Evolutionary conservation across 37 sponge, comb jelly and placozoan genomes (phyloP).

Genomic region (Spongia lamella): DNA sequence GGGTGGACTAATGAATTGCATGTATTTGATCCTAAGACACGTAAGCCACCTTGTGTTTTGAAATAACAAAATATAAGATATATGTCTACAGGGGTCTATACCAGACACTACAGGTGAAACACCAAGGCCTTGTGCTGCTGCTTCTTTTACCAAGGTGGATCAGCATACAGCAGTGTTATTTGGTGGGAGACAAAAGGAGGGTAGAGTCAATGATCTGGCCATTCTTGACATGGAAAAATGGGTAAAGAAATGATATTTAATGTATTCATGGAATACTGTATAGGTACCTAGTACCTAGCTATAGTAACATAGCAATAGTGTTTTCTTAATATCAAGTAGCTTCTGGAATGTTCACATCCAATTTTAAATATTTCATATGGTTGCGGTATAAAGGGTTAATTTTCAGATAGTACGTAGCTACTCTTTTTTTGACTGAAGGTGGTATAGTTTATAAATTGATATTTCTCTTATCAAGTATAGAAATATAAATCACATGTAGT

Average conservation of each 20-base stretch:
- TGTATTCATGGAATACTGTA: not conserved
- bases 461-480: too few species aligned
- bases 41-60: not conserved
- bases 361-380: too few species aligned
- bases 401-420: too few species aligned
- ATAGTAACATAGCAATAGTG: too few species aligned
- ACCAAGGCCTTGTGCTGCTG: slow-evolving; percentile 78
- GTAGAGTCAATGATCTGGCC: slow-evolving; percentile 51
- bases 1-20: slow-evolving; percentile 82
- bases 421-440: too few species aligned
- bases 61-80: too few species aligned
- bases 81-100: slow-evolving; percentile 9
- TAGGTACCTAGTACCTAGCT: too few species aligned
- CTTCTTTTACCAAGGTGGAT: slow-evolving; percentile 57
- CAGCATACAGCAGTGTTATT: slow-evolving; percentile 44
- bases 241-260: slow-evolving; percentile 18
- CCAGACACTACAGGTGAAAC: slow-evolving; percentile 48
- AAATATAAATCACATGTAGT: too few species aligned
- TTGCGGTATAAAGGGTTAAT: too few species aligned
- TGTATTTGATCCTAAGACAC: slow-evolving; percentile 14
- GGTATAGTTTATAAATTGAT: too few species aligned
- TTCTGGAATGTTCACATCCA: too few species aligned
- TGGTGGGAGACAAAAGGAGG: slow-evolving; percentile 61
- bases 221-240: slow-evolving; percentile 61
- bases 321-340: too few species aligned